phyloP scores from a whole-genome alignment of 2,113 vertebrate genomes.

The Oncorhynchus clarkii region DNA sequence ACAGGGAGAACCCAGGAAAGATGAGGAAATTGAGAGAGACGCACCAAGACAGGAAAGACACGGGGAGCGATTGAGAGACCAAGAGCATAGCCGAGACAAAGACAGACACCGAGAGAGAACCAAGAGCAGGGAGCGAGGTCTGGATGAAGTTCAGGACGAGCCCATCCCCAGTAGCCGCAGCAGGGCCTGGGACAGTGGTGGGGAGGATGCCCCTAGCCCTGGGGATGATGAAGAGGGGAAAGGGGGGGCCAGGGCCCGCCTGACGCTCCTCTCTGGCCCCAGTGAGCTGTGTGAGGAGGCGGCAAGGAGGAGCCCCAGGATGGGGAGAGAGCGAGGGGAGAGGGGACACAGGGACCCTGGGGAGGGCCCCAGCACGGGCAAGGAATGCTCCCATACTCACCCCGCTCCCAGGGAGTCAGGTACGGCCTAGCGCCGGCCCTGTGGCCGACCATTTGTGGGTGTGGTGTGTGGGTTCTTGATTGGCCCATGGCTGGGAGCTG shows the following conservation, averaged over 20 bases:
- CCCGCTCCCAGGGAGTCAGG: slow-evolving; percentile 72
- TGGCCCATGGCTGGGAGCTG: neutral
- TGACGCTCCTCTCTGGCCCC: slow-evolving; percentile 42
- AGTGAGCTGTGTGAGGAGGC: slow-evolving; percentile 22
- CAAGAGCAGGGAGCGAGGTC: slow-evolving; percentile 54
- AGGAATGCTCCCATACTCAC: slow-evolving; percentile 42
- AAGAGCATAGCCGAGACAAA: slow-evolving; percentile 23
- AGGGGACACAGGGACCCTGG: slow-evolving; percentile 33
- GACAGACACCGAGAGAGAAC: slow-evolving; percentile 36
- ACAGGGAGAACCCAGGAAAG: slow-evolving; percentile 35
- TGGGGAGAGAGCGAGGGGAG: slow-evolving; percentile 34
- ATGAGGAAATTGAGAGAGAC: slow-evolving; percentile 11
- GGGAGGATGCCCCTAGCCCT: slow-evolving; percentile 16
- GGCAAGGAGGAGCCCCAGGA: slow-evolving; percentile 32
- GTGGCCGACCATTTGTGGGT: slow-evolving; percentile 33
- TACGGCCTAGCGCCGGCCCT: slow-evolving; percentile 66
- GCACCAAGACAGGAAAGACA: slow-evolving; percentile 4
- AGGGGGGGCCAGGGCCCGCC: slow-evolving; percentile 36
- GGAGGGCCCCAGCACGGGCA: slow-evolving; percentile 41
- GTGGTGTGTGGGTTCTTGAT: neutral
- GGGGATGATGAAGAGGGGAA: slow-evolving; percentile 31
- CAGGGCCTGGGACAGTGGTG: slow-evolving; percentile 17
- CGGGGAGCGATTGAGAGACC: neutral
- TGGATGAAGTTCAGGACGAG: slow-evolving; percentile 30
- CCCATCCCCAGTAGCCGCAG: neutral